A percentile compares a stretch with the other conserved stretches of the same genome.
Evolutionary conservation across 2,797 vertebrate species (phyloP).

Genomic region (Malurus splendens): DNA sequence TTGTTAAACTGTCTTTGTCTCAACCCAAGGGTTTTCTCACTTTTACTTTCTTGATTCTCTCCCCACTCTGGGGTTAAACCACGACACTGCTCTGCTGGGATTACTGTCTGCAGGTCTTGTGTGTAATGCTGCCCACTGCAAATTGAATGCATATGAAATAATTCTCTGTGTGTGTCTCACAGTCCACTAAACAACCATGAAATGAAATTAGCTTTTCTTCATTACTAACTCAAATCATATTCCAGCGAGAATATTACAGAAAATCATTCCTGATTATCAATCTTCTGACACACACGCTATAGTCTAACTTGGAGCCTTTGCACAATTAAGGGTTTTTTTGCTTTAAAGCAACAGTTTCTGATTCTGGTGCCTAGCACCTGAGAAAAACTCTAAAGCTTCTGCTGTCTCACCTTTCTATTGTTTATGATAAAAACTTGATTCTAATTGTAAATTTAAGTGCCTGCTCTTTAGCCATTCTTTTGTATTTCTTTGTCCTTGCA

Average conservation of each 20-base stretch:
- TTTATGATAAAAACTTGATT: neutral
- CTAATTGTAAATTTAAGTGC: neutral
- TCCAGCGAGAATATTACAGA: neutral
- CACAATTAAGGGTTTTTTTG: no score
- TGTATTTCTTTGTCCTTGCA: rapidly evolving
- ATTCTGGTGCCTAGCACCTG: neutral
- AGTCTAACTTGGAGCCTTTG: neutral
- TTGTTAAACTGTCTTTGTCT: neutral
- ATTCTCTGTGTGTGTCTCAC: neutral
- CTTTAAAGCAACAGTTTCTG: neutral
- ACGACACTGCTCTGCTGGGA: neutral
- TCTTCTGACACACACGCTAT: neutral
- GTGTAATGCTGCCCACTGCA: neutral
- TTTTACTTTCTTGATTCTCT: neutral
- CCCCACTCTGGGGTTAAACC: rapidly evolving
- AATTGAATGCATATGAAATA: neutral
- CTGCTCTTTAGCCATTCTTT: neutral
- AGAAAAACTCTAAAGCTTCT: neutral
- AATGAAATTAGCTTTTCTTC: neutral
- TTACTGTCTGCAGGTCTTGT: neutral
- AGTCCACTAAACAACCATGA: neutral
- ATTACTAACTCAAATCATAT: neutral
- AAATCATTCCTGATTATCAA: neutral
- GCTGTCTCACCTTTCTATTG: neutral
- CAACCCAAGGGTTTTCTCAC: neutral